These are phyloP conservation scores for Entomobrya proxima DNA, from an alignment of 2,888 invertebrate genomes.

Conservation along the genomic window DNA sequence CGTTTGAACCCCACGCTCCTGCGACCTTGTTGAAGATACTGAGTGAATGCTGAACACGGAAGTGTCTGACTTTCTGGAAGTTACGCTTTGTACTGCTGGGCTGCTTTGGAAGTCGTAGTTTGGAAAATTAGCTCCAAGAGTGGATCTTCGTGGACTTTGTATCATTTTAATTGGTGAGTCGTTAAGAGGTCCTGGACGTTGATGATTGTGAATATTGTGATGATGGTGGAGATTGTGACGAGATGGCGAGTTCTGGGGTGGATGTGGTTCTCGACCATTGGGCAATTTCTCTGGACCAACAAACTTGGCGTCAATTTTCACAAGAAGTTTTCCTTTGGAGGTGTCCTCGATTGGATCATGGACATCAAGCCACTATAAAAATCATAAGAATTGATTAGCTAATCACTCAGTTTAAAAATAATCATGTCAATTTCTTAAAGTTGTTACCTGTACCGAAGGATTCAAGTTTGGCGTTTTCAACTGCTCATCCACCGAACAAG, in stretches of 20 bases:
- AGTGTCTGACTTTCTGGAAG: constrained; percentile 27
- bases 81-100: background rate
- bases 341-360: constrained; percentile 57
- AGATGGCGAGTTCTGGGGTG: background rate
- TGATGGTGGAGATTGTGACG: background rate
- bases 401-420: background rate
- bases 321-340: constrained; percentile 34
- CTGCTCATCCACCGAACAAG: constrained; percentile 56
- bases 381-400: background rate
- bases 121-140: background rate
- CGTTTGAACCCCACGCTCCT: constrained; percentile 36
- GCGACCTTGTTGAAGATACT: background rate
- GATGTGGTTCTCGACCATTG: too few species aligned
- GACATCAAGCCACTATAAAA: constrained; percentile 58
- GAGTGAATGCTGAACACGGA: constrained; percentile 7
- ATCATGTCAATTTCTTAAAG: too few species aligned
- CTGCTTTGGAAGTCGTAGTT: background rate
- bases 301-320: constrained; percentile 63
- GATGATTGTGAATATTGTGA: background rate
- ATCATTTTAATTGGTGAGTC: background rate
- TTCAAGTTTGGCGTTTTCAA: constrained; percentile 49
- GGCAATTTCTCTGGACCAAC: too few species aligned
- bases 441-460: constrained; percentile 55
- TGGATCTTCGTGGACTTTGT: background rate
- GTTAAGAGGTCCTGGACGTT: too few species aligned